phyloP scores from a whole-genome alignment of 2,797 vertebrate genomes.

The Tarsius wallacei region DNA sequence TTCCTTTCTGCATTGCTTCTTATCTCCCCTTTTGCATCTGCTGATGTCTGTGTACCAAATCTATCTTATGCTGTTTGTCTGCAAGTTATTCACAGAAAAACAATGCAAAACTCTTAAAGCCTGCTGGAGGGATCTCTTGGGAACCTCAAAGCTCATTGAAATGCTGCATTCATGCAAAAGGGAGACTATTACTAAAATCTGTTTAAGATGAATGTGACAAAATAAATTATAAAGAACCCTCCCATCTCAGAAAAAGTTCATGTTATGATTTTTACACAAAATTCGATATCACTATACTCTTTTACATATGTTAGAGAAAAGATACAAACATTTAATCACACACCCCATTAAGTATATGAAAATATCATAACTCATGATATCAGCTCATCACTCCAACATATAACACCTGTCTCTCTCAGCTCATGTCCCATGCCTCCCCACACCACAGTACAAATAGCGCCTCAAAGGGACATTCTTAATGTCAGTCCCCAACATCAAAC shows the following conservation, averaged over 20 bases:
- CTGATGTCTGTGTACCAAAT: slow-evolving; percentile 12
- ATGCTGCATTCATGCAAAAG: neutral
- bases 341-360: neutral
- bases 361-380: neutral
- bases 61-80: neutral
- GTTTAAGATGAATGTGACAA: slow-evolving; percentile 23
- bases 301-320: slow-evolving; percentile 29
- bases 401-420: neutral
- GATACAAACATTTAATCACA: neutral
- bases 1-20: neutral
- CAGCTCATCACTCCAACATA: neutral
- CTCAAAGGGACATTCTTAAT: neutral
- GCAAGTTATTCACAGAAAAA: slow-evolving; percentile 44
- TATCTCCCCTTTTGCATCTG: slow-evolving; percentile 48
- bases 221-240: neutral
- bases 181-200: slow-evolving; percentile 37
- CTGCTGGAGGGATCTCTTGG: slow-evolving; percentile 33
- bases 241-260: neutral
- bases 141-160: slow-evolving; percentile 32
- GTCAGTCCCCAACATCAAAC: neutral
- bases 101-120: slow-evolving; percentile 1
- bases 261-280: slow-evolving; percentile 12
- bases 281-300: neutral
- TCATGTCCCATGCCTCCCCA: neutral
- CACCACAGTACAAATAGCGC: neutral